Base-by-base conservation (phyloP, 2,797 vertebrate species). In the Muscicapa striata region DNA sequence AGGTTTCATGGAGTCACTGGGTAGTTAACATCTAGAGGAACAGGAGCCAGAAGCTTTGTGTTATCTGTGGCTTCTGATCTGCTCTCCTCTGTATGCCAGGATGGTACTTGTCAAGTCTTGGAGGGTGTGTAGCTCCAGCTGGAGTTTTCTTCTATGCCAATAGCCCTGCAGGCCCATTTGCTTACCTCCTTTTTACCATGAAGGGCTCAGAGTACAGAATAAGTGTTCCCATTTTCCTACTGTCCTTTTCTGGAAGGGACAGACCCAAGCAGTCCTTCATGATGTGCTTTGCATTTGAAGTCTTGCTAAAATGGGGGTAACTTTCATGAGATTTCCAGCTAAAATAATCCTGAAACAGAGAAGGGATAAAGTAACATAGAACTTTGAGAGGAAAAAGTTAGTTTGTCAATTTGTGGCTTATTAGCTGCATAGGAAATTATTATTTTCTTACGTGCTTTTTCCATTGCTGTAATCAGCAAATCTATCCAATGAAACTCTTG, bases 201-300 rank as follows among this genome's bases (percentile, higher is more conserved):
- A 94, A 51, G 95, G 86, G 86, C 97, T 98, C 97, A 5, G 98
- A 98, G 89, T 98, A 98, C 6, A 98, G 97, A 46, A 98, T 87
- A 26, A 98, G 96, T 2, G 95, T 96, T 2, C 98, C 98, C 64
- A 91, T 98, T 41, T 98, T 98, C 21, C 98, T 98, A 90, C 98
- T 98, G 93, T 97, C 98, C 5, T 98, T 98, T 97, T 98, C 98
- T 36, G 98, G 98, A 63, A 98, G 97, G 8, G 67, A 76, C 29
- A 87, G 84, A 57, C 51, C 52, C 89, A 92, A 96, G 32, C 40
- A 75, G 74, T 70, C 52, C 23, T 97, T 93, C 1, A 1, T 67
- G 14, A 72, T 38, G 7, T 66, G 49, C 23, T 84, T 79, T 22
- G 76, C n/a, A 23, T 91, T 84, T 73, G 87, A 95, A 40, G 55